Evolutionary conservation across 1,140 invertebrate species (phyloP), one percentile per base, ranked within the genome.

Genomic region (Drosophila novamexicana): DNA sequence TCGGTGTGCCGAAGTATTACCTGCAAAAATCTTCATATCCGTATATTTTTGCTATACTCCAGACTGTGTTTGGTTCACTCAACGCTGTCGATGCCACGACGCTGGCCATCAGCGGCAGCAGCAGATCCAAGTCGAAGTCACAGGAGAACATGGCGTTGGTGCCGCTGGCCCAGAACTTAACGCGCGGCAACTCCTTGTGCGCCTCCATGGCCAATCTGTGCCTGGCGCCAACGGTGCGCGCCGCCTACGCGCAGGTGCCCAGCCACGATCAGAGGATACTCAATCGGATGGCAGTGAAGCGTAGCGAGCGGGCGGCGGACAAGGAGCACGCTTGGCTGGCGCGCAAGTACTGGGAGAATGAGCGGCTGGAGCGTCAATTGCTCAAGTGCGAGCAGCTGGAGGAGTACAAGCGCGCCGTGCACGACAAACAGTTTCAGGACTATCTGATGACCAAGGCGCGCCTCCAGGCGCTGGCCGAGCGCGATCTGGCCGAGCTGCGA

Each of bases 281-380:
- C 0, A 92, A 92, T 47, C 81, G 92, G 1, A 92, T 92, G 92
- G 91, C 91, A 1, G 85, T 69, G 6, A 92, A 91, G 61, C 78
- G 91, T 0, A 88, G 68, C 40, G 79, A 92, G 34, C 79, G 85
- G 72, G 81, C 82, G 8, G 70, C 77, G 18, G 81, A 84, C 34
- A 91, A 91, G 61, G 92, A 92, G 57, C 91, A 92, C 39, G 86
- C 92, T 9, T 92, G 91, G 91, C 50, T 92, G 47, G 92, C 92
- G 7, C 75, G 84, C 0, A 92, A 92, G 54, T 84, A 83, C 54
- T 92, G 92, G 92, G 91, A 92, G 58, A 91, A 91, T 61, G 92
- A 92, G 56, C 79, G 89, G 0, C 70, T 85, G 39, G 90, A 92
- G 56, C 83, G 91, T 0, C 77, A 92, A 64, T 57, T 92, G 6